Conservation (phyloP, 2,888 invertebrate genomes). For the Xestia xanthographa region DNA sequence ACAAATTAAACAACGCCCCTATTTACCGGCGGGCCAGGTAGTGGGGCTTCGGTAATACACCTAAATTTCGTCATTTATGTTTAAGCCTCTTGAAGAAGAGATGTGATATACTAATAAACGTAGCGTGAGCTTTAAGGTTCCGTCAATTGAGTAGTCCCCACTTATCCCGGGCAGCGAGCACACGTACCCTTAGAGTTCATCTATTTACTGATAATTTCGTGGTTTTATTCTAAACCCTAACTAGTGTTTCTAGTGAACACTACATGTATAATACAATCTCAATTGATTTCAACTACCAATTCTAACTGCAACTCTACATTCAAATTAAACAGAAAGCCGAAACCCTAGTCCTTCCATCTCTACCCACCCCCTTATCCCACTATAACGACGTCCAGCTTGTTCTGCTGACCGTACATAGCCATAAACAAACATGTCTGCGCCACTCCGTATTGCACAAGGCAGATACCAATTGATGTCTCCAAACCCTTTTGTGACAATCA, state of each 20-base stretch:
- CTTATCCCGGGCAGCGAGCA: too few relatives aligned
- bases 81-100: not conserved
- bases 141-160: too few relatives aligned
- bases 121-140: too few relatives aligned
- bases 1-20: not conserved
- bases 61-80: not conserved
- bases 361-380: conserved; percentile 23
- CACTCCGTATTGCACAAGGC: conserved; percentile 65
- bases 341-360: not conserved
- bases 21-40: not conserved
- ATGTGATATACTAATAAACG: too few relatives aligned
- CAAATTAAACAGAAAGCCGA: not conserved
- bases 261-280: not conserved
- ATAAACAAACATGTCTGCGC: conserved; percentile 68
- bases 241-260: too few relatives aligned
- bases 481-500: conserved; percentile 48
- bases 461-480: conserved; percentile 64
- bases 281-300: not conserved
- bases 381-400: conserved; percentile 41
- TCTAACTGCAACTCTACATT: not conserved
- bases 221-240: too few relatives aligned
- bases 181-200: too few relatives aligned
- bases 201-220: too few relatives aligned
- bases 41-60: not conserved
- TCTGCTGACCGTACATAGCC: conserved; percentile 61